Evolutionary conservation across 1,140 invertebrate genomes (phyloP), one percentile per base, ranked within the genome.

Genomic region (Drosophila sturtevanti): DNA sequence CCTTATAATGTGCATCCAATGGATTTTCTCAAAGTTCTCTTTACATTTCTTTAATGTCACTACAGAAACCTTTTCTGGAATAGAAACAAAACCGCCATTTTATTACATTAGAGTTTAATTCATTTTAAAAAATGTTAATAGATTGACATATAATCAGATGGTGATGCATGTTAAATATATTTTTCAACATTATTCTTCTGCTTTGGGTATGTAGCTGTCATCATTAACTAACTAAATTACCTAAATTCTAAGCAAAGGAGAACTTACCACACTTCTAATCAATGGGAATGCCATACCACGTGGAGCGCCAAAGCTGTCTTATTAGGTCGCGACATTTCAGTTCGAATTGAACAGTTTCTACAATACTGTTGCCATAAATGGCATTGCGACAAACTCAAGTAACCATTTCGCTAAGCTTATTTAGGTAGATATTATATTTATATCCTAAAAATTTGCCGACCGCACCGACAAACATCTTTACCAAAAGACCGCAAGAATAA

Each of bases 101-200:
- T 48, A 48, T 4, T 1, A 44, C 41, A 44, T 16, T 16, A 7
- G 10, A 48, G 3, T 11, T 3, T 21, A 21, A 9, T 4, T 9
- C n/a, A 3, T 48, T 21, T 48, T 48, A 0, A 21, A 48, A 48
- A 48, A 48, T 0, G 10, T 21, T 9, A 9, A 21, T 48, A 10
- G 2, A 38, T n/a, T n/a, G 6, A 4, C 1, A 1, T 38, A 52
- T 31, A 34, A 44, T 79, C 77, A 79, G 77, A 79, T 79, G 77
- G 77, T 79, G 77, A 79, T 79, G 77, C 77, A 79, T 74, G 77
- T 79, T 75, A 70, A 70, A 52, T 24, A 35, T 35, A 72, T 78
- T 72, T 78, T 78, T 78, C 74, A 78, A 77, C 76, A 78, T 72
- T 24, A 60, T 55, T 72, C 18, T 1, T 78, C 68, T 59, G 68